Conservation (phyloP, 2,113 vertebrate species). For the Thalassoma bifasciatum region DNA sequence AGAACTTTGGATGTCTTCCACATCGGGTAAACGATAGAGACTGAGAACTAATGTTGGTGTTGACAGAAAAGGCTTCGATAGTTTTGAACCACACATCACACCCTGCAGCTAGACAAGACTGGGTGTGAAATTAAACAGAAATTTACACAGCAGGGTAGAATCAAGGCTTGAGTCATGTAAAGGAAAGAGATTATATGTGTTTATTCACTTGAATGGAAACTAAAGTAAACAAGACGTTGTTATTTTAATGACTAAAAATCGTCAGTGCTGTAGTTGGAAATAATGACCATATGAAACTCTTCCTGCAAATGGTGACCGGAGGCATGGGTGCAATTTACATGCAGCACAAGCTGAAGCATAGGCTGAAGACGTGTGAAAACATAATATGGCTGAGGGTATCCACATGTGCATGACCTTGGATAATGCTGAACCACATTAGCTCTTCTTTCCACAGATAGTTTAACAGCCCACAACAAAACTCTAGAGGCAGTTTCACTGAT, state of each 20-base stretch:
- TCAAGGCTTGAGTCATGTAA: not conserved
- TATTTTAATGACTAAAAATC: not conserved
- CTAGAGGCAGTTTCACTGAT: not conserved
- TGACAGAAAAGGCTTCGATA: constrained; percentile 15
- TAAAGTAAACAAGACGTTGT: not conserved
- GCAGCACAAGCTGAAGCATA: constrained; percentile 5
- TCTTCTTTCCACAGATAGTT: constrained; percentile 9
- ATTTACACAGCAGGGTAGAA: not conserved
- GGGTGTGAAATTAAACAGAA: constrained; percentile 14
- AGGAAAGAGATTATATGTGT: not conserved
- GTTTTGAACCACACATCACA: constrained; percentile 2
- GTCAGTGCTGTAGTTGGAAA: not conserved
- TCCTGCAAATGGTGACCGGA: not conserved
- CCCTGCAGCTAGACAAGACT: not conserved
- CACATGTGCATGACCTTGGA: constrained; percentile 26
- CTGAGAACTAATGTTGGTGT: constrained; percentile 1
- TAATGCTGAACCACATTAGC: constrained; percentile 18
- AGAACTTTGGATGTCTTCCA: constrained; percentile 3
- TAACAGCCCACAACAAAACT: constrained; percentile 1
- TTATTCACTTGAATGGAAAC: not conserved
- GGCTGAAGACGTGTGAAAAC: not conserved
- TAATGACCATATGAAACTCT: not conserved
- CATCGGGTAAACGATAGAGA: constrained; percentile 1
- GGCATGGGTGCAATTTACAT: not conserved
- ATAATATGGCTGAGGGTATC: not conserved